Evolutionary conservation across 2,888 invertebrate species (phyloP).

Genomic region (Leptogaster cylindrica): DNA sequence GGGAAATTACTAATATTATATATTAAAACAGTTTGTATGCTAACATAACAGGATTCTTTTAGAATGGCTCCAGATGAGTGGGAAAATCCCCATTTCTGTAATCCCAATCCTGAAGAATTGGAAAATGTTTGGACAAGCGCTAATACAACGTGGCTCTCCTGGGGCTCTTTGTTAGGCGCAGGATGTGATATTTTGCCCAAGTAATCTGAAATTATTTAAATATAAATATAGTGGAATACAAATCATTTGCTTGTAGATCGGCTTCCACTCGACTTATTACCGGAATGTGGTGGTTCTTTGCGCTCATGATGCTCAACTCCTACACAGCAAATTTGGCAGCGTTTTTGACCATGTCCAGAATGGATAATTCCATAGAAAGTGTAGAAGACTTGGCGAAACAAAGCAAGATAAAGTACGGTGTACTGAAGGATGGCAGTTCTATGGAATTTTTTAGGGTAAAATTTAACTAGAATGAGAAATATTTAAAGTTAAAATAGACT

Average conservation of each 20-base stretch:
- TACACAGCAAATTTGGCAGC: conserved; percentile 96
- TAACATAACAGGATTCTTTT: too few relatives aligned
- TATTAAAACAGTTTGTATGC: too few relatives aligned
- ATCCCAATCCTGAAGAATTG: conserved; percentile 79
- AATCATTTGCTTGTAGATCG: conserved; percentile 67
- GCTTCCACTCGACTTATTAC: conserved; percentile 87
- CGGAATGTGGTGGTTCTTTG: conserved; percentile 94
- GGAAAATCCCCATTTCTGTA: conserved; percentile 92
- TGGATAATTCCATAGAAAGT: conserved; percentile 86
- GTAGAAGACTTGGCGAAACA: conserved; percentile 93
- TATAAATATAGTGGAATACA: not conserved
- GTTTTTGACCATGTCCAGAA: conserved; percentile 87
- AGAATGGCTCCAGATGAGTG: conserved; percentile 90
- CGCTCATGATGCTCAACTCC: conserved; percentile 87
- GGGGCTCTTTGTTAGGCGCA: conserved; percentile 90
- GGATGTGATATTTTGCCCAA: conserved; percentile 91
- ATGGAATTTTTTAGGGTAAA: conserved; percentile 85
- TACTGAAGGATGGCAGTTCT: conserved; percentile 88
- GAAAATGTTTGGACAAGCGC: conserved; percentile 86
- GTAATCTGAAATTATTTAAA: conserved; percentile 64
- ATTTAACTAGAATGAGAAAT: not conserved
- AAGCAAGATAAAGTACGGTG: conserved; percentile 95
- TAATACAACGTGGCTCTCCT: conserved; percentile 92
- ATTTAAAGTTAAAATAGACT: conserved; percentile 64
- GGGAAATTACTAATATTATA: too few relatives aligned